Percentiles rank a stretch among this genome's conserved stretches.
phyloP scores from a whole-genome alignment of 2,113 vertebrate species.

The Nesoenas mayeri region DNA sequence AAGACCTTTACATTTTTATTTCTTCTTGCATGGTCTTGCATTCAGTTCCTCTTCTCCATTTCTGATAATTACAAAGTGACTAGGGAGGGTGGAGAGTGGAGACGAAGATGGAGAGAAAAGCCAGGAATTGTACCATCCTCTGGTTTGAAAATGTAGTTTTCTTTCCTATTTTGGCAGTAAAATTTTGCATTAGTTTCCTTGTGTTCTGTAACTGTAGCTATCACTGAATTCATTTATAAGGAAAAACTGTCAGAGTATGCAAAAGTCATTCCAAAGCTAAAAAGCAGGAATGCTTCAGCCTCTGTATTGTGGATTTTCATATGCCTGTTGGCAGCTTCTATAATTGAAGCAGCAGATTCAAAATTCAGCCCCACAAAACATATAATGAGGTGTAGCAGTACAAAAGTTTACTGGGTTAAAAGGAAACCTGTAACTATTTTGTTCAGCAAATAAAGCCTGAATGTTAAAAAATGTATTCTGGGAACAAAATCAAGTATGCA shows the following conservation, averaged over 20 bases:
- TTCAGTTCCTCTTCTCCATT: background rate
- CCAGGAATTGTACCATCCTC: background rate
- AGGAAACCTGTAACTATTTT: background rate
- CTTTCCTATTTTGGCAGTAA: background rate
- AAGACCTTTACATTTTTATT: background rate
- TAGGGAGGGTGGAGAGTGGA: background rate
- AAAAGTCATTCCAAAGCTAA: conserved; percentile 44
- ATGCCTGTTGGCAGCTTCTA: background rate
- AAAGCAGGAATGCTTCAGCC: background rate
- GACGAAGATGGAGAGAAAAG: background rate
- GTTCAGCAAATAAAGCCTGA: background rate
- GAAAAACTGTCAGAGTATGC: background rate
- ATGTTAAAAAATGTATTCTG: background rate
- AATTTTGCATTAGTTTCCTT: background rate
- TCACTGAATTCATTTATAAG: background rate
- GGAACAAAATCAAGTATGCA: background rate
- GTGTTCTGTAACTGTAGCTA: background rate
- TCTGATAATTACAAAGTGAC: background rate
- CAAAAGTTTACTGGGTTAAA: conserved; percentile 2
- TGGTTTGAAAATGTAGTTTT: background rate
- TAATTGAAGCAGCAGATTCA: conserved; percentile 43
- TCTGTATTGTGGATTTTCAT: background rate
- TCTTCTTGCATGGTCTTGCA: background rate
- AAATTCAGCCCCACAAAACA: background rate
- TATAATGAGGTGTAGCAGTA: background rate